phyloP scores from a whole-genome alignment of 1,140 invertebrate species.

The Streblospio benedicti region DNA sequence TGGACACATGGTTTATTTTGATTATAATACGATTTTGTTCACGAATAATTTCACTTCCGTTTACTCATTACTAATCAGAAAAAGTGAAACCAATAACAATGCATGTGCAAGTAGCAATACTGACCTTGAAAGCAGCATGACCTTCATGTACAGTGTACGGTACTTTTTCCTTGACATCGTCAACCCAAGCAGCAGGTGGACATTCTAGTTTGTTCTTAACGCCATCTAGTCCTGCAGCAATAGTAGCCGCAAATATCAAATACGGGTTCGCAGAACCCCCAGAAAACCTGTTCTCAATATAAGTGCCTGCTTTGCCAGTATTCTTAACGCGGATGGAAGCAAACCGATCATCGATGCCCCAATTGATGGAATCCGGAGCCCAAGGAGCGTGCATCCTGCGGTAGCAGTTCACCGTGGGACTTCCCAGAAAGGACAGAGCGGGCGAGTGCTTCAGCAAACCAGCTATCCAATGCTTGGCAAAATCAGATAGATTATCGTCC shows the following conservation, averaged over 20 bases:
- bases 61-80: neutral
- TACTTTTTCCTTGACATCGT: too few species aligned
- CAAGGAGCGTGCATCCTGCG: slow-evolving; percentile 9
- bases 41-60: too few species aligned
- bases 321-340: slow-evolving; percentile 15
- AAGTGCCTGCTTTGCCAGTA: slow-evolving; percentile 7
- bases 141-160: too few species aligned
- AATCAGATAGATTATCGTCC: slow-evolving; percentile 14
- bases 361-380: slow-evolving; percentile 10
- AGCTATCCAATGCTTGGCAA: slow-evolving; percentile 17
- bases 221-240: slow-evolving; percentile 21
- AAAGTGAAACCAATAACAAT: neutral
- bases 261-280: slow-evolving; percentile 14
- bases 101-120: neutral
- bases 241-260: slow-evolving; percentile 17
- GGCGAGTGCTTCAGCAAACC: slow-evolving; percentile 17
- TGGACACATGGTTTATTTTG: too few species aligned
- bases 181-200: neutral
- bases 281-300: slow-evolving; percentile 18
- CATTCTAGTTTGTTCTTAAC: slow-evolving; percentile 10
- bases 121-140: neutral
- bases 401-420: slow-evolving; percentile 21
- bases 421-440: slow-evolving; percentile 14
- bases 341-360: slow-evolving; percentile 17
- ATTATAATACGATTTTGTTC: too few species aligned